Evolutionary conservation across 1,140 invertebrate genomes (phyloP).

Genomic region (Zaprionus davidi): DNA sequence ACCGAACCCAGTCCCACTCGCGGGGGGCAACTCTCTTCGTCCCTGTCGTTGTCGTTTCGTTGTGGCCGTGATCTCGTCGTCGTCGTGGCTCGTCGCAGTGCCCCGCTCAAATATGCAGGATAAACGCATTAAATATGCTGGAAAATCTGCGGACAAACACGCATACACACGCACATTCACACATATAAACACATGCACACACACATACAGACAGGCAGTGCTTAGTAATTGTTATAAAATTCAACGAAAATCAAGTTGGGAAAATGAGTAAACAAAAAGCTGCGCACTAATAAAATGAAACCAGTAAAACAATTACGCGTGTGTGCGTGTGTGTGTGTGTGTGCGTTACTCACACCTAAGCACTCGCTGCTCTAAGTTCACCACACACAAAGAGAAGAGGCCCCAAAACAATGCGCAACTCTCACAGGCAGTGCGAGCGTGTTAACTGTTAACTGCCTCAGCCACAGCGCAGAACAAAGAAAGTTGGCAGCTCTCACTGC

Average conservation of each 20-base stretch:
- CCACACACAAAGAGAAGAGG: constrained; percentile 40
- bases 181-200: not conserved
- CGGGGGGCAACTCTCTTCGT: constrained; percentile 13
- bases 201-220: not conserved
- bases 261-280: not conserved
- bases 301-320: constrained; percentile 30
- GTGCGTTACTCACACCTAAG: constrained; percentile 16
- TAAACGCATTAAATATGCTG: constrained; percentile 28
- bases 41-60: not conserved
- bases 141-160: constrained; percentile 5
- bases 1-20: constrained; percentile 33
- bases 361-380: constrained; percentile 43
- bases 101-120: constrained; percentile 40
- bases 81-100: constrained; percentile 37
- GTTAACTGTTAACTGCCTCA: constrained; percentile 49
- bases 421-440: constrained; percentile 26
- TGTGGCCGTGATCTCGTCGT: constrained; percentile 62
- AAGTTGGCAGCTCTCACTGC: constrained; percentile 37
- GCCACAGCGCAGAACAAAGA: constrained; percentile 27
- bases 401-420: constrained; percentile 48
- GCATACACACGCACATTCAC: not conserved
- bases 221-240: constrained; percentile 12
- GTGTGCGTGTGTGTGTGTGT: not conserved
- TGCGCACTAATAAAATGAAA: constrained; percentile 19
- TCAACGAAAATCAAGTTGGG: not conserved